Conservation (phyloP, 2,888 invertebrate species). For the Terebella lapidaria region DNA sequence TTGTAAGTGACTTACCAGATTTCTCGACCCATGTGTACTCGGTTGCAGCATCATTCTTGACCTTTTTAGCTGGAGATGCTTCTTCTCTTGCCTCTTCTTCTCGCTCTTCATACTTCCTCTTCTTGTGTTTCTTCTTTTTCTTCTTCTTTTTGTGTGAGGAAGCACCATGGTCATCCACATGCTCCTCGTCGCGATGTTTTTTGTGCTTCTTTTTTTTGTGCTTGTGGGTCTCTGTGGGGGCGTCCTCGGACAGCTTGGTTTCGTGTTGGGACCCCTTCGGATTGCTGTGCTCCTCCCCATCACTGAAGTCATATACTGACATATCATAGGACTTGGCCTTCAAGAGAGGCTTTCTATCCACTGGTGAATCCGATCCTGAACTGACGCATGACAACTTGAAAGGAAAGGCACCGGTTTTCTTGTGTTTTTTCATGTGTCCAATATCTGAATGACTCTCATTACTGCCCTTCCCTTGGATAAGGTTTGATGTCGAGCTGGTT, state of each 20-base stretch:
- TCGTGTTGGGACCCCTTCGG: background rate
- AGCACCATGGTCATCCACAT: background rate
- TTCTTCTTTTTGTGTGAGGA: background rate
- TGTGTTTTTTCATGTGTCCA: background rate
- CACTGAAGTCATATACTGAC: background rate
- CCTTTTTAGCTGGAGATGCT: background rate
- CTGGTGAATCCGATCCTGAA: background rate
- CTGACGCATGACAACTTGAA: background rate
- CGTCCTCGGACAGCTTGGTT: background rate
- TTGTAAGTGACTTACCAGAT: too few species aligned
- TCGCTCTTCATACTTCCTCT: background rate
- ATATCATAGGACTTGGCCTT: background rate
- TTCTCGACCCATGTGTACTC: slow-evolving; percentile 11
- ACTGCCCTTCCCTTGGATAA: background rate
- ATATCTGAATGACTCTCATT: background rate
- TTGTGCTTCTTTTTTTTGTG: slow-evolving; percentile 23
- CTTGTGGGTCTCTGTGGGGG: background rate
- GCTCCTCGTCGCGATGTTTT: background rate
- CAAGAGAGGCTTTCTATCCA: background rate
- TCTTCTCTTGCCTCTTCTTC: background rate
- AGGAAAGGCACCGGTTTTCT: background rate
- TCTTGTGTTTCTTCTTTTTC: slow-evolving; percentile 2
- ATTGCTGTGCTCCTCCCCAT: too few species aligned
- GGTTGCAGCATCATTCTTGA: slow-evolving; percentile 17
- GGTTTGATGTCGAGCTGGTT: background rate